Conservation (phyloP, 2,113 vertebrate genomes). For the Leptocoma aspasia region DNA sequence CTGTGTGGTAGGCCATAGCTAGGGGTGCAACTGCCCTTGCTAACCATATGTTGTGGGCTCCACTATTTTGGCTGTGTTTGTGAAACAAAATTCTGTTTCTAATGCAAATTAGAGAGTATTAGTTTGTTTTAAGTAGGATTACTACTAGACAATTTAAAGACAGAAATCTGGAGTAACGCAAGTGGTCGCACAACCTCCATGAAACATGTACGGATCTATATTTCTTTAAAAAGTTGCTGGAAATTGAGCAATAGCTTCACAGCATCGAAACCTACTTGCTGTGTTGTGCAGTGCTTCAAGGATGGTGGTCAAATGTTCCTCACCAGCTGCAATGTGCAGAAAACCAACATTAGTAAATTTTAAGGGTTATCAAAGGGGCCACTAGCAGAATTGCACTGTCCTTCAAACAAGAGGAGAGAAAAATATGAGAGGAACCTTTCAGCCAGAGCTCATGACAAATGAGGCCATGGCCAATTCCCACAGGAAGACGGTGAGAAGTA, state of each 20-base stretch:
- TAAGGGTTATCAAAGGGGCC: neutral
- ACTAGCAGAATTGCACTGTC: neutral
- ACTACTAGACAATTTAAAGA: conserved; percentile 18
- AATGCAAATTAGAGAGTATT: conserved; percentile 47
- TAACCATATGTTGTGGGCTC: neutral
- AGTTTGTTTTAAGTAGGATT: conserved; percentile 49
- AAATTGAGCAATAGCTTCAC: conserved; percentile 38
- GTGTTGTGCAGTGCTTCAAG: neutral
- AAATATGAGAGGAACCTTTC: neutral
- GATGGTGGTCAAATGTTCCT: neutral
- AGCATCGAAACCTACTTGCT: conserved; percentile 30
- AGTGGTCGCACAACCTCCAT: conserved; percentile 28
- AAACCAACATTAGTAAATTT: neutral
- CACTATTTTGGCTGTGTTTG: neutral
- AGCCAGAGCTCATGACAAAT: neutral
- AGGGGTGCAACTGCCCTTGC: neutral
- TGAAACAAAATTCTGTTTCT: conserved; percentile 42
- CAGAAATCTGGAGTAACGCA: conserved; percentile 41
- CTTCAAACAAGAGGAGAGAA: neutral
- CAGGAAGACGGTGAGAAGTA: conserved; percentile 1
- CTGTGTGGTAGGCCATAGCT: neutral
- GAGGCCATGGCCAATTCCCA: neutral
- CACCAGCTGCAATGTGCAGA: neutral
- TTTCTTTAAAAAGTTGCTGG: conserved; percentile 43
- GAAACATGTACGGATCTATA: conserved; percentile 38